Conservation (phyloP, 2,797 vertebrate genomes). For the Microctenopoma lineatum region DNA sequence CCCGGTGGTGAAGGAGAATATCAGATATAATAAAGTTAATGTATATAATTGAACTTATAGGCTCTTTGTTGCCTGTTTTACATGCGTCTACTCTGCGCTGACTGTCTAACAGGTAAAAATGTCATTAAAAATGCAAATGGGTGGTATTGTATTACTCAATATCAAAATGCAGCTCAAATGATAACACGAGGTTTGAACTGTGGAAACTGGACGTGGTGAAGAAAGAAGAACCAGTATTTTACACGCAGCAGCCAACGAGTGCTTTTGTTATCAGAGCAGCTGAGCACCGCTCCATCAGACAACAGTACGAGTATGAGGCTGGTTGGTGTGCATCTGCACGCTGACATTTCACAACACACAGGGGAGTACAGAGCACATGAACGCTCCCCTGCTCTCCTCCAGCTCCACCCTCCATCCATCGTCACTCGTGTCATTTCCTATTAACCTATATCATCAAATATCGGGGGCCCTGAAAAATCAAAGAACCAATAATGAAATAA, state of each 20-base stretch:
- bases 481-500: slow-evolving; percentile 18
- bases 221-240: background rate
- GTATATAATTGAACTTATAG: too few relatives aligned
- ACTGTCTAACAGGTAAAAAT: too few relatives aligned
- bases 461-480: slow-evolving; percentile 5
- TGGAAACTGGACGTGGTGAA: background rate
- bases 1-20: too few relatives aligned
- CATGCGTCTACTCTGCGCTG: too few relatives aligned
- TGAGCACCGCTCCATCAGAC: slow-evolving; percentile 21
- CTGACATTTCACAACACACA: slow-evolving; percentile 46
- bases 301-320: slow-evolving; percentile 11
- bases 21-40: too few relatives aligned
- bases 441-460: slow-evolving; percentile 26
- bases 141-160: background rate
- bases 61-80: too few relatives aligned
- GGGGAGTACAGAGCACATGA: slow-evolving; percentile 18
- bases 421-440: slow-evolving; percentile 17
- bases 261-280: slow-evolving; percentile 10
- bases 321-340: background rate
- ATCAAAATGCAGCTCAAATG: background rate
- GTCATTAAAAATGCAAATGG: too few relatives aligned
- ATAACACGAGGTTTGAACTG: background rate
- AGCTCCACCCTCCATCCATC: slow-evolving; percentile 22
- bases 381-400: slow-evolving; percentile 1
- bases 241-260: background rate